These are phyloP conservation scores for Cremastinae sp. DNA, from an alignment of 2,888 invertebrate species.

Conservation along the genomic window DNA sequence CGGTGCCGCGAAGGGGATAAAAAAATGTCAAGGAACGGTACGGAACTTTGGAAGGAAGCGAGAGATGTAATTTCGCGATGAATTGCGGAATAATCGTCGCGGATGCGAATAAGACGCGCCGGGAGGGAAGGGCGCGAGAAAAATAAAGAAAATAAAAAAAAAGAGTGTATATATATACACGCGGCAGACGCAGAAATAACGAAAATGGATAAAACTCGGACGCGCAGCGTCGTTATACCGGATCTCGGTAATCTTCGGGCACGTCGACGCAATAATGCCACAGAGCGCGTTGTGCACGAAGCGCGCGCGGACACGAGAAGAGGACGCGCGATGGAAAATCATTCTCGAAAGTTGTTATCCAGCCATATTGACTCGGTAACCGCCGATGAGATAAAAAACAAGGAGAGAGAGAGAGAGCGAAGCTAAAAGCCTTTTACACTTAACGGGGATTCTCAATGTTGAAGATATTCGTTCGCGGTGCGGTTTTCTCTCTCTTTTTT, in stretches of 20 bases:
- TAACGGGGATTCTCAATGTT: constrained; percentile 52
- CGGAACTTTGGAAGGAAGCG: constrained; percentile 10
- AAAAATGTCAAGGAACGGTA: neutral
- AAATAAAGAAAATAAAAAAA: neutral
- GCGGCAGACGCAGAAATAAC: neutral
- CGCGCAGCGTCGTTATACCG: constrained; percentile 16
- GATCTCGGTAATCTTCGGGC: constrained; percentile 26
- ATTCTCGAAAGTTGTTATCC: constrained; percentile 28
- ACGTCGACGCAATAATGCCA: constrained; percentile 1
- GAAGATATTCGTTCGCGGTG: neutral
- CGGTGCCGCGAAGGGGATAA: neutral
- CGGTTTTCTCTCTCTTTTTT: neutral
- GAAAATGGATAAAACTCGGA: constrained; percentile 20
- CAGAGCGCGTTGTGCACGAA: neutral
- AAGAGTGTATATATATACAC: constrained; percentile 10
- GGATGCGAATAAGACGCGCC: too few species aligned
- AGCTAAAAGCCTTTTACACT: constrained; percentile 49
- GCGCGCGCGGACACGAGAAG: neutral
- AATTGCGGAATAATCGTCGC: constrained; percentile 27
- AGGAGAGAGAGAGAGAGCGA: constrained; percentile 22
- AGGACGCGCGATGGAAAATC: constrained; percentile 7
- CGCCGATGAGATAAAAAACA: neutral
- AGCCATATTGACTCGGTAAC: constrained; percentile 12
- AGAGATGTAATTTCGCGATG: constrained; percentile 33
- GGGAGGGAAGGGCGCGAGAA: constrained; percentile 5